Base-by-base conservation (phyloP, 2,797 vertebrate genomes). In the Danio aesculapii region DNA sequence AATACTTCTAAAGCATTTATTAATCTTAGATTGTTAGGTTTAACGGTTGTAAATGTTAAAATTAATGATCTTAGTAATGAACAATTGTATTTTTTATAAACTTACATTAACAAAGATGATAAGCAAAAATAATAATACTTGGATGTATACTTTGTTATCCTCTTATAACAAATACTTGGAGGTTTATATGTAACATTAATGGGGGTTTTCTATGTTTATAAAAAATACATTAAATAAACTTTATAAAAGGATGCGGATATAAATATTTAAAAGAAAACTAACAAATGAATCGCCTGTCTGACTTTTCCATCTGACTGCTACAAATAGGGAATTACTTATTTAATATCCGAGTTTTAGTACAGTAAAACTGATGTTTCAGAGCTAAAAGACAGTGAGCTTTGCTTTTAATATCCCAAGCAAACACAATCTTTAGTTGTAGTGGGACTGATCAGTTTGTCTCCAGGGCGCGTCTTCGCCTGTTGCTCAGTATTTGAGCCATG, bases 401-500 rank as follows among this genome's bases (percentile, higher is more conserved):
- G 39, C 43, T 55, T 55, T 55, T 55, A 71, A 43, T 55, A 52
- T 55, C 50, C 11, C 5, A 39, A 43, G 41, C 43, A 7, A 79
- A 46, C n/a, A 63, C 64, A 61, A 13, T 8, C 47, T 63, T 43
- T 0, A 21, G 67, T 44, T 21, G 46, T 62, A 7, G 12, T 11
- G 4, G 13, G 67, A 62, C 68, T 13, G 8, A 64, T 62, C 5
- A 11, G 13, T 21, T 63, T 53, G 57, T 79, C 66, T 79, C 76
- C 8, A 62, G 76, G 55, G 66, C 4, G 49, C 61, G 17, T 21
- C 12, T 62, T 17, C 21, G 9, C 30, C 62, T 39, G 14, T 58
- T 66, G 55, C 46, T 79, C 6, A 39, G 3, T 72, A 46, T 79
- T 63, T 79, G 46, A 62, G 68, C 76, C 66, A 43, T 79, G 46